Base-by-base conservation (phyloP, 2,113 vertebrate genomes). In the Oreochromis aureus region DNA sequence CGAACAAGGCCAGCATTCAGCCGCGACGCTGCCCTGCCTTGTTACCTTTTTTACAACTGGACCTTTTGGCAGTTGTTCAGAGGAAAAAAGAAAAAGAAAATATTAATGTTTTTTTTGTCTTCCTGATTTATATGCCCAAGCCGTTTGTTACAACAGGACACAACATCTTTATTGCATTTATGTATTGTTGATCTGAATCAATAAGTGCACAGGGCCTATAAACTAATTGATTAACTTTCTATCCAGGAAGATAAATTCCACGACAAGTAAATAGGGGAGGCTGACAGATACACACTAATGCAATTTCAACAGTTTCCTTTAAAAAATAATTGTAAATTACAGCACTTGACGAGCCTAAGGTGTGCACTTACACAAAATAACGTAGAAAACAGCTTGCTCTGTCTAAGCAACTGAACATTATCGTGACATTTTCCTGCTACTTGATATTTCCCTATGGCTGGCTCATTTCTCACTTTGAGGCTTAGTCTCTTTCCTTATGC, bases 1-100 rank as follows among this genome's bases (percentile, higher is more conserved):
- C 97, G 97, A 97, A 97, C 98, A 98, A 97, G 98, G 94, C 97
- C 97, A 95, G 97, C 97, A 96, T 98, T 97, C 97, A 95, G 97
- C 95, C 96, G 96, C 96, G 96, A 95, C 93, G 96, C 95, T 95
- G 96, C 95, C 97, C 96, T 97, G 96, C 95, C 97, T 97, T 96
- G 96, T 97, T 97, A 97, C 96, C 95, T 95, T 96, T 76, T 97
- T 95, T 88, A 95, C 91, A 96, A 94, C 93, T 93, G 95, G 89
- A 87, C 92, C 94, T 24, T 90, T 86, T 94, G 94, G 84, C 91
- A 94, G 80, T 27, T 84, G 66, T 83, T 92, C 87, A 93, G 34
- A 89, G 10, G 36, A 16, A 44, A 66, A 41, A 66, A 51, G n/a
- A 27, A 73, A 41, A 73, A 51, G 13, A 81, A 41, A 81, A 59